Percentiles rank a stretch among this genome's conserved stretches.
Conservation (phyloP, 2,888 invertebrate species). For the Catocala fraxini region DNA sequence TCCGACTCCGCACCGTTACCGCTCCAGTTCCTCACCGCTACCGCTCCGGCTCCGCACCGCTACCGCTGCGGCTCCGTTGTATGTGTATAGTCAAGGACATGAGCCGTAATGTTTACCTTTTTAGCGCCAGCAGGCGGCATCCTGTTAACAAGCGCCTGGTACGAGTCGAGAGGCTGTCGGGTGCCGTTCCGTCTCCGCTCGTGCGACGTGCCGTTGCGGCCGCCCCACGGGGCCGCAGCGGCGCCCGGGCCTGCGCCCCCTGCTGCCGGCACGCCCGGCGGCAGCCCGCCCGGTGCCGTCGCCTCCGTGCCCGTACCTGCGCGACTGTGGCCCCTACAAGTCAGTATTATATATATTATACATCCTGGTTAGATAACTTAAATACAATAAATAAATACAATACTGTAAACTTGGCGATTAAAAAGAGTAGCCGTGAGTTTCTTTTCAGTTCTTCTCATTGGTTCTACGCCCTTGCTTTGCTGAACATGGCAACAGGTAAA, state of each 20-base stretch:
- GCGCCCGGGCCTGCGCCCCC: constrained; percentile 24
- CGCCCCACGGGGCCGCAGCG: constrained; percentile 52
- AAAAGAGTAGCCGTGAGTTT: too few species aligned
- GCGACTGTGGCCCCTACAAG: constrained; percentile 74
- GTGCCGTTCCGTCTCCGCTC: constrained; percentile 73
- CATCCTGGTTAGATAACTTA: too few species aligned
- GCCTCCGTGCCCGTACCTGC: constrained; percentile 72
- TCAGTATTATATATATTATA: neutral
- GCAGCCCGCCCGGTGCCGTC: constrained; percentile 39
- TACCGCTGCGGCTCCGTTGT: too few species aligned
- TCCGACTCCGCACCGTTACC: too few species aligned
- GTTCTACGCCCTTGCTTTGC: too few species aligned
- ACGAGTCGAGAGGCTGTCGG: constrained; percentile 69
- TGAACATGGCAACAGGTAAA: too few species aligned
- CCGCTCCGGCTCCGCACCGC: too few species aligned
- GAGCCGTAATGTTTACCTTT: constrained; percentile 62
- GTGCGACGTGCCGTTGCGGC: constrained; percentile 63
- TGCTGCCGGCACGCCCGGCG: constrained; percentile 23
- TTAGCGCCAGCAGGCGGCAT: constrained; percentile 80
- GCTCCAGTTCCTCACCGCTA: too few species aligned
- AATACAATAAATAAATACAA: too few species aligned
- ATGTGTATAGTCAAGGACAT: too few species aligned
- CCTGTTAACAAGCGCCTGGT: constrained; percentile 77
- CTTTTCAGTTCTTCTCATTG: too few species aligned
- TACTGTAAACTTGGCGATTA: too few species aligned